Evolutionary conservation across 92 coral and sea anemone genomes (phyloP), one percentile per base, ranked within the genome.

Genomic region (Epizoanthus ramosus): DNA sequence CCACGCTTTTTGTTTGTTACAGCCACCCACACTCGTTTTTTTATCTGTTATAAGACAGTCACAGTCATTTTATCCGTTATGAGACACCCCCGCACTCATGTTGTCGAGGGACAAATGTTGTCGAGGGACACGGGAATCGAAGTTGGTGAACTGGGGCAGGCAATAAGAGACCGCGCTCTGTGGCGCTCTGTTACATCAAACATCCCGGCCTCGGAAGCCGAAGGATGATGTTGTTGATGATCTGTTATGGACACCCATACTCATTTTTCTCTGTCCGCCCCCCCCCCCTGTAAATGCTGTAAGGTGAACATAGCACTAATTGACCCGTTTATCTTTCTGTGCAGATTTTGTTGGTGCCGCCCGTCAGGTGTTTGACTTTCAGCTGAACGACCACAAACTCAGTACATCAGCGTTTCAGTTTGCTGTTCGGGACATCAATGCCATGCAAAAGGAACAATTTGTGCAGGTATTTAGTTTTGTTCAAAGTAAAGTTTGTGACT

Each of bases 281-380:
- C n/a, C n/a, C 5, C 43, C 43, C 43, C 43, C 43, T 6, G 43
- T 37, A 3, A 37, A 37, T 37, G 43, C 43, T 37, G 43, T 37
- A 37, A 37, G 43, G 43, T 37, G 43, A 1, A 37, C 43, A 37
- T 37, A 6, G 5, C 43, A 37, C 18, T 3, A n/a, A 15, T 33
- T 33, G 45, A 28, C 13, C 3, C 45, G 4, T 33, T 67, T 33
- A 14, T 67, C 3, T 61, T 5, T 16, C 19, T 71, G 56, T 22
- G 15, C 86, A 93, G 98, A 97, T 74, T 97, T 97, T 63, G 98
- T 97, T 17, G 71, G 83, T 80, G 93, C 82, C n/a, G 98, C 94
- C 2, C 90, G 95, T 35, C 89, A 97, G 39, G 92, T 94, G 73
- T 92, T 97, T 56, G 86, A 90, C 5, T 64, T 92, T 50, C 87